Conservation (phyloP, 2,113 vertebrate species). For the Dicerorhinus sumatrensis region DNA sequence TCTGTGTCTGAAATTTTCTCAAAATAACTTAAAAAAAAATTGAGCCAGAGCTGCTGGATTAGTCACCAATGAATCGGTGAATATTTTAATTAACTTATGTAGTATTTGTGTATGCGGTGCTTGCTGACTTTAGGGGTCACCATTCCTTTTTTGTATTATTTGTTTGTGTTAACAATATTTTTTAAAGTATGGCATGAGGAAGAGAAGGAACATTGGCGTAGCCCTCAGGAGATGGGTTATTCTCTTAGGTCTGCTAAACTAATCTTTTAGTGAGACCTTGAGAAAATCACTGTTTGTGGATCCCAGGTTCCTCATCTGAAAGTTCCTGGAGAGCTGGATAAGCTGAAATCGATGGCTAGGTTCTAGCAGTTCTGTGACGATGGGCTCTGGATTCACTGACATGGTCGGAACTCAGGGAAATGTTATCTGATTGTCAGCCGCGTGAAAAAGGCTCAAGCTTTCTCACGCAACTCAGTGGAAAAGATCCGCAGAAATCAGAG, state of each 20-base stretch:
- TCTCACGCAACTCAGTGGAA: neutral
- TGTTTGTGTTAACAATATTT: neutral
- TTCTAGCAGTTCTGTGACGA: neutral
- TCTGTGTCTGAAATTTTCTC: conserved; percentile 49
- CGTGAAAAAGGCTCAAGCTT: neutral
- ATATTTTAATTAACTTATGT: neutral
- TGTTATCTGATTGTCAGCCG: neutral
- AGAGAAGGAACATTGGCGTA: neutral
- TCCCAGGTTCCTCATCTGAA: neutral
- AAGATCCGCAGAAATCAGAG: neutral
- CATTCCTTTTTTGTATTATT: neutral
- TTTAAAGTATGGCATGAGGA: neutral
- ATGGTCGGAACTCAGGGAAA: neutral
- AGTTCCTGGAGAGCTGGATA: neutral
- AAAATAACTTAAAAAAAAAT: conserved; percentile 30
- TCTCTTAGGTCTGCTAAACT: neutral
- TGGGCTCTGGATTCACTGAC: neutral
- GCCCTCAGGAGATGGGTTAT: neutral
- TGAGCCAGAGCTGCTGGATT: conserved; percentile 23
- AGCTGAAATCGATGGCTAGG: neutral
- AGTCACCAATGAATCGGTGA: conserved; percentile 25
- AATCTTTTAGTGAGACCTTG: neutral
- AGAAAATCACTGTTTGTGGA: neutral
- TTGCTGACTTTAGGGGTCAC: neutral
- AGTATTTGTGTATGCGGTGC: neutral